These are phyloP conservation scores for Atopsyche davidsoni DNA, from an alignment of 1,140 invertebrate species.

Conservation along the genomic window DNA sequence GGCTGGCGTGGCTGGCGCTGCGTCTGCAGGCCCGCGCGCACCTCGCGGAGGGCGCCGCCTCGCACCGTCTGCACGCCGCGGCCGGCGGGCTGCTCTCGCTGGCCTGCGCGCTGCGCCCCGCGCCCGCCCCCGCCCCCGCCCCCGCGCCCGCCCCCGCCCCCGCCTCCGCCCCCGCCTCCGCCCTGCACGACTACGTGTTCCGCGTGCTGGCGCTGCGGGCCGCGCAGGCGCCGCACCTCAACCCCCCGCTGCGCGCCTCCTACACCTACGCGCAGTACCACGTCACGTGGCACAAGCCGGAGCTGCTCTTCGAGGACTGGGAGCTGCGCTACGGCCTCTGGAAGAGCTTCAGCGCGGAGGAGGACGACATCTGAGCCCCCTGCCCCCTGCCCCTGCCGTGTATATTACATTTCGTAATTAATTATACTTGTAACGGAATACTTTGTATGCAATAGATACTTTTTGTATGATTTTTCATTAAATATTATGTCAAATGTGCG, in stretches of 20 bases:
- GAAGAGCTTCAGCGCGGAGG: constrained; percentile 57
- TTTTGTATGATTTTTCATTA: too few relatives aligned
- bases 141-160: constrained; percentile 53
- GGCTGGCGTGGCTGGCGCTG: constrained; percentile 50
- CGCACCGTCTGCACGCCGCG: constrained; percentile 50
- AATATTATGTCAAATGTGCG: too few relatives aligned
- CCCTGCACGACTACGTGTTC: constrained; percentile 51
- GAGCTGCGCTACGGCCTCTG: constrained; percentile 55
- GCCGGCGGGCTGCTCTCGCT: constrained; percentile 53
- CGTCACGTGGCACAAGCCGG: constrained; percentile 53
- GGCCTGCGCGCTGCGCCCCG: constrained; percentile 53
- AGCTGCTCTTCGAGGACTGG: constrained; percentile 57
- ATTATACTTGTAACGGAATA: too few relatives aligned
- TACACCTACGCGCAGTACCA: constrained; percentile 52
- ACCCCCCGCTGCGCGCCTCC: constrained; percentile 48
- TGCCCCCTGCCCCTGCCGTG: too few relatives aligned
- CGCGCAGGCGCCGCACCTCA: constrained; percentile 54
- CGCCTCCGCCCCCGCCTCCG: constrained; percentile 51
- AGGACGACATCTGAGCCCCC: too few relatives aligned
- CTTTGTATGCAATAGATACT: too few relatives aligned
- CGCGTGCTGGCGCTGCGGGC: constrained; percentile 49
- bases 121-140: constrained; percentile 47
- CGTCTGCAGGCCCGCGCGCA: constrained; percentile 47
- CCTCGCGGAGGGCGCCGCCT: constrained; percentile 32
- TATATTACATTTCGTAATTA: too few relatives aligned